Percentiles rank a stretch among this genome's conserved stretches.
These are phyloP conservation scores for Sarcophaga rosellei DNA, from an alignment of 2,888 invertebrate species.

Conservation along the genomic window DNA sequence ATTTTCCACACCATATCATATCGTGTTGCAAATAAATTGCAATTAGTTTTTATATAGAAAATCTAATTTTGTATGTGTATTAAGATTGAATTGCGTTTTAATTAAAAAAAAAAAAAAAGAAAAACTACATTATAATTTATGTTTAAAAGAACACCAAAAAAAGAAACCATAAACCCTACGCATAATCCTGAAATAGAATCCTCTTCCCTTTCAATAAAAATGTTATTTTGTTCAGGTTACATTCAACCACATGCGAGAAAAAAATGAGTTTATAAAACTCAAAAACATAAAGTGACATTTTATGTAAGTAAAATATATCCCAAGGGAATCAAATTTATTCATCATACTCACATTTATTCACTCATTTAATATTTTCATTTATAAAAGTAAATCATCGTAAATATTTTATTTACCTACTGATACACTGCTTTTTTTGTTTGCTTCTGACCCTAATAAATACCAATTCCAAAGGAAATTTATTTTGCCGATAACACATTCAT, in stretches of 20 bases:
- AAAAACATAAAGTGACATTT: neutral
- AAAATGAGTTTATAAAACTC: neutral
- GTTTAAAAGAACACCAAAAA: too few relatives aligned
- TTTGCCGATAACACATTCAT: too few relatives aligned
- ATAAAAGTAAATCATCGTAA: neutral
- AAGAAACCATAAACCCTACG: neutral
- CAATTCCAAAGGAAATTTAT: neutral
- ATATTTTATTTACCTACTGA: neutral
- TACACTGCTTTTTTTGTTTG: neutral
- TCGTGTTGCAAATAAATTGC: too few relatives aligned
- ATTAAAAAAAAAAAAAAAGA: neutral
- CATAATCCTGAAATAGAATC: neutral
- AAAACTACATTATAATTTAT: neutral
- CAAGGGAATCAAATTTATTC: neutral
- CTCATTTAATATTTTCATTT: neutral
- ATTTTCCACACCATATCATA: too few relatives aligned
- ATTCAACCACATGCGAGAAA: neutral
- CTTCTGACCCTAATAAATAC: constrained; percentile 4
- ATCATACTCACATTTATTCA: neutral
- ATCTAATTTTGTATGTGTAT: too few relatives aligned
- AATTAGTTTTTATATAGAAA: too few relatives aligned
- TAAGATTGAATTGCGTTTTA: neutral
- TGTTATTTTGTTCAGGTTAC: neutral
- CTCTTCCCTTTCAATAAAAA: neutral
- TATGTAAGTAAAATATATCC: neutral